phyloP scores from a whole-genome alignment of 2,888 invertebrate genomes.

The Harpalus rubripes region DNA sequence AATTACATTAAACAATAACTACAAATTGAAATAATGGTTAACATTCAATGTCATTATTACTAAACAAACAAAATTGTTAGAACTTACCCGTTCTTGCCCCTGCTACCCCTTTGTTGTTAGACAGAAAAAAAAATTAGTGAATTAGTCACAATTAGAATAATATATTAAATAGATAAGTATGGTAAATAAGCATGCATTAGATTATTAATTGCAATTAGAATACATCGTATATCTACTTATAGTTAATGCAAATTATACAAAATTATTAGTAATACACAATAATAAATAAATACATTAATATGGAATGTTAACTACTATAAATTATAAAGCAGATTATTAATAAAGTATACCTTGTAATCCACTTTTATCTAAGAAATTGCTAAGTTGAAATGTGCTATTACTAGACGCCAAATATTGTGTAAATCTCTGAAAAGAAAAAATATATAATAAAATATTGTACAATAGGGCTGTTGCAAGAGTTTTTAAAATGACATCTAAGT shows the following conservation, averaged over 20 bases:
- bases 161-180: constrained; percentile 7
- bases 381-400: constrained; percentile 99
- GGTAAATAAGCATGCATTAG: constrained; percentile 20
- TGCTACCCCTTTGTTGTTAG: constrained; percentile 44
- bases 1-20: too few species aligned
- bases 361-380: constrained; percentile 98
- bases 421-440: constrained; percentile 90
- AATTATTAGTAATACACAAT: constrained; percentile 15
- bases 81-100: constrained; percentile 83
- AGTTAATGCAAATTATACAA: neutral
- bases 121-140: constrained; percentile 67
- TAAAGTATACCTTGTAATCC: constrained; percentile 93
- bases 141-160: constrained; percentile 39
- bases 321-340: neutral
- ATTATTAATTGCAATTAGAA: neutral
- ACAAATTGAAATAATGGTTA: neutral
- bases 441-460: neutral
- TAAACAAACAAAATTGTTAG: neutral
- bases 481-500: too few species aligned
- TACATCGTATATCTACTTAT: neutral
- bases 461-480: too few species aligned
- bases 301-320: constrained; percentile 13
- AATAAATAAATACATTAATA: constrained; percentile 66
- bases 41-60: neutral
- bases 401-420: constrained; percentile 99